Conservation (phyloP, 2,888 invertebrate genomes). For the Eurytoma californica region DNA sequence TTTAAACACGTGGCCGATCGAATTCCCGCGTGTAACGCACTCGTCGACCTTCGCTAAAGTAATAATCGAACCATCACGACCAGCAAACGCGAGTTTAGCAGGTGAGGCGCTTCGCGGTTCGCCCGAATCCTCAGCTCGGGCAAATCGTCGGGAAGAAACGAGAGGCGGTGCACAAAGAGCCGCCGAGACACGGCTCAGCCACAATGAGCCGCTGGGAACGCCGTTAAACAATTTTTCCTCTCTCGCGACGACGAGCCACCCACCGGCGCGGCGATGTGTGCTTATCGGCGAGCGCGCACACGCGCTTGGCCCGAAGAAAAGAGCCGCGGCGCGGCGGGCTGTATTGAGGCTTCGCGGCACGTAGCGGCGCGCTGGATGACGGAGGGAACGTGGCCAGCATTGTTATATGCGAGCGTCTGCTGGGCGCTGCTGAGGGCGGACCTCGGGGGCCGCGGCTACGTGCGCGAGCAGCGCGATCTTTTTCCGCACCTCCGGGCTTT, state of each 20-base stretch:
- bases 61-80: neutral
- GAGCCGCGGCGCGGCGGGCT: neutral
- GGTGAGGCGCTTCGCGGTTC: too few species aligned
- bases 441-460: too few species aligned
- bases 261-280: neutral
- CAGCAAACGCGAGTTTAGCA: neutral
- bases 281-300: neutral
- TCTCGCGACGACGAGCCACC: neutral
- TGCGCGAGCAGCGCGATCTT: too few species aligned
- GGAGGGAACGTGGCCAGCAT: constrained; percentile 44
- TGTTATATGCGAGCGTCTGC: constrained; percentile 1
- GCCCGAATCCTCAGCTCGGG: too few species aligned
- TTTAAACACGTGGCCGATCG: neutral
- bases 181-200: neutral
- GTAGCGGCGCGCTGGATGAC: constrained; percentile 34
- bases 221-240: constrained; percentile 13
- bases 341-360: constrained; percentile 23
- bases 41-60: neutral
- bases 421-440: neutral
- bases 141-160: neutral
- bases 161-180: neutral
- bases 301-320: neutral
- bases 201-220: constrained; percentile 1
- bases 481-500: too few species aligned
- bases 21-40: neutral